These are phyloP conservation scores for Dipodomys spectabilis DNA, from an alignment of 2,113 vertebrate species.

Conservation along the genomic window DNA sequence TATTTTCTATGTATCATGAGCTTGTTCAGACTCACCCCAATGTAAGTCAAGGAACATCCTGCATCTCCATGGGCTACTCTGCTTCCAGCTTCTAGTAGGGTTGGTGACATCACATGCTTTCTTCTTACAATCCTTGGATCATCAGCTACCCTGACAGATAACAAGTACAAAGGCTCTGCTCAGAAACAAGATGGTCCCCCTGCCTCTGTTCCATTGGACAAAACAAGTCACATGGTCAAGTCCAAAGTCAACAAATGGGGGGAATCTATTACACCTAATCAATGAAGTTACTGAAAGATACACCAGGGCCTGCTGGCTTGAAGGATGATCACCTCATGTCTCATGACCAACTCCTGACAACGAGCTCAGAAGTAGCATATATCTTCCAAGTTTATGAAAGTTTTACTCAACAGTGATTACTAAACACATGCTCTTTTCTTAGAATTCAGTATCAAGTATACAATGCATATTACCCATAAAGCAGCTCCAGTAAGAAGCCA, in stretches of 20 bases:
- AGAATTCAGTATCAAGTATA: background rate
- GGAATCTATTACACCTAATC: background rate
- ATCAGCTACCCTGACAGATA: background rate
- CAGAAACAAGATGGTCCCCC: background rate
- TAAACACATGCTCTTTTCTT: background rate
- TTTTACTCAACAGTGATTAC: background rate
- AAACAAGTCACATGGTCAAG: background rate
- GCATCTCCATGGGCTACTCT: background rate
- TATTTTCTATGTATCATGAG: background rate
- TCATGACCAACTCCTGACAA: background rate
- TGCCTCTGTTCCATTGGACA: background rate
- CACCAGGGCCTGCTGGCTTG: background rate
- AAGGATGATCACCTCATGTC: background rate
- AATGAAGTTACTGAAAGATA: background rate
- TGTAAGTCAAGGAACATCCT: background rate
- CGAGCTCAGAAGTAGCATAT: constrained; percentile 20
- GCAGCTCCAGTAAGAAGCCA: background rate
- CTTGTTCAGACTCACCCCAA: background rate
- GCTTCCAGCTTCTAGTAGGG: background rate
- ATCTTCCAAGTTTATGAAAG: background rate
- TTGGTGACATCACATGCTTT: background rate
- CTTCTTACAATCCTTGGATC: background rate
- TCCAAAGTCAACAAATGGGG: background rate
- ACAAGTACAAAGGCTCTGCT: background rate
- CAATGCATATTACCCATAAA: background rate